A percentile compares a stretch with the other conserved stretches of the same genome.
These are phyloP conservation scores for Lethocerus indicus DNA, from an alignment of 1,140 invertebrate genomes.

Conservation along the genomic window DNA sequence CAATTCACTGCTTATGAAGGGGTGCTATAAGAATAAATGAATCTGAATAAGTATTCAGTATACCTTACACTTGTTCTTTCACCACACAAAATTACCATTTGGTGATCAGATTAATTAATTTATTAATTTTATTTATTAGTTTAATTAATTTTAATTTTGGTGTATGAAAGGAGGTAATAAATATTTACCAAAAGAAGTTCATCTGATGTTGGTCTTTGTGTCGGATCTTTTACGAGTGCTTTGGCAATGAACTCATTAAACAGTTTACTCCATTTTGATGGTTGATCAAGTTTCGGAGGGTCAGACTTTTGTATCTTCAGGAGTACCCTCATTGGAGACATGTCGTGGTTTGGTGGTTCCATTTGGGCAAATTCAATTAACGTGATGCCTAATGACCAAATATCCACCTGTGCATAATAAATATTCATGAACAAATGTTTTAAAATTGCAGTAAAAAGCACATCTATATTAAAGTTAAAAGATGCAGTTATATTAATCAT, in stretches of 20 bases:
- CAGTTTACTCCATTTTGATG: conserved; percentile 66
- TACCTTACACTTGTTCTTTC: neutral
- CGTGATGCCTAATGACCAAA: conserved; percentile 97
- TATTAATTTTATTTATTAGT: too few relatives aligned
- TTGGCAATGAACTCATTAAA: conserved; percentile 91
- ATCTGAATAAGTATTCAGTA: neutral
- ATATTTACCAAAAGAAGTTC: conserved; percentile 64
- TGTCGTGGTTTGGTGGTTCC: conserved; percentile 97
- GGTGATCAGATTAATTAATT: neutral
- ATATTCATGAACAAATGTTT: neutral
- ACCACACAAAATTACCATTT: neutral
- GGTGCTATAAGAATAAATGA: conserved; percentile 37
- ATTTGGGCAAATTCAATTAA: conserved; percentile 99
- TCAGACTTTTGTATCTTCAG: conserved; percentile 98
- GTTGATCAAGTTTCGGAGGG: conserved; percentile 82
- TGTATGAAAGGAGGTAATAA: too few relatives aligned
- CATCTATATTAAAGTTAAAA: too few relatives aligned
- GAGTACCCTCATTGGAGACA: conserved; percentile 95
- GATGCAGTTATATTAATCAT: too few relatives aligned
- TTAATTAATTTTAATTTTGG: too few relatives aligned
- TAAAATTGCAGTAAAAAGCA: too few relatives aligned
- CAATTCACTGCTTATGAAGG: conserved; percentile 64
- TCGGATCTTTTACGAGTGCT: conserved; percentile 87
- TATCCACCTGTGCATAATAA: conserved; percentile 51
- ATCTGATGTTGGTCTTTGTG: conserved; percentile 61